A percentile compares a stretch with the other conserved stretches of the same genome.
Evolutionary conservation across 2,888 invertebrate genomes (phyloP).

Genomic region (Papilio protenor): DNA sequence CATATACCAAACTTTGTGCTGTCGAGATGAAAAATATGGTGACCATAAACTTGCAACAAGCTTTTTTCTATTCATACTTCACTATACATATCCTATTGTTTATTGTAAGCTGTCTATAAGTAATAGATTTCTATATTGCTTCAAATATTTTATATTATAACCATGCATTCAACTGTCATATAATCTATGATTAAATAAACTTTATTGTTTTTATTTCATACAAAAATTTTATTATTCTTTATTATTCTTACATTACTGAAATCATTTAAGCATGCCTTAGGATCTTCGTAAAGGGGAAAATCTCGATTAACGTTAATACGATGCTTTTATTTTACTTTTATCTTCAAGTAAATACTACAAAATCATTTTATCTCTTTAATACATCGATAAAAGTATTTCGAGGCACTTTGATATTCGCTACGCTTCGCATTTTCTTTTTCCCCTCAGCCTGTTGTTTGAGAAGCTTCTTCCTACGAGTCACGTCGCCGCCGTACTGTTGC

Average conservation of each 20-base stretch:
- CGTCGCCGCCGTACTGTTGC: slow-evolving; percentile 95
- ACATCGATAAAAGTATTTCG: slow-evolving; percentile 97
- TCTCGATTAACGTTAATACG: no score
- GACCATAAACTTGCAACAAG: background rate
- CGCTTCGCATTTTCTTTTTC: slow-evolving; percentile 95
- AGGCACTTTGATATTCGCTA: slow-evolving; percentile 96
- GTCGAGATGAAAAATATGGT: background rate
- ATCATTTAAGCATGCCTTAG: no score
- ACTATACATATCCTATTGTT: slow-evolving; percentile 16
- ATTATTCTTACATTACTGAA: background rate
- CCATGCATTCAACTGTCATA: slow-evolving; percentile 13
- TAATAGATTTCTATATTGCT: slow-evolving; percentile 22
- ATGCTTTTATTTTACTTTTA: no score
- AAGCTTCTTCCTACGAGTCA: slow-evolving; percentile 94
- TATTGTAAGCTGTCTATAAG: slow-evolving; percentile 3
- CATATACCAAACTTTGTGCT: background rate
- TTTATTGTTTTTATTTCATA: slow-evolving; percentile 25
- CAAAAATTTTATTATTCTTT: background rate
- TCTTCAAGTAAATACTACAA: slow-evolving; percentile 50
- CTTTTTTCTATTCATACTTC: slow-evolving; percentile 4
- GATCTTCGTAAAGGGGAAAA: background rate
- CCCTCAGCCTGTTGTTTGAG: slow-evolving; percentile 96
- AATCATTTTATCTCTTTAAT: slow-evolving; percentile 87
- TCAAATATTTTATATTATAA: slow-evolving; percentile 21
- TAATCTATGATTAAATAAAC: slow-evolving; percentile 26